Base-by-base conservation (phyloP, 2,113 vertebrate species). In the Castor canadensis region DNA sequence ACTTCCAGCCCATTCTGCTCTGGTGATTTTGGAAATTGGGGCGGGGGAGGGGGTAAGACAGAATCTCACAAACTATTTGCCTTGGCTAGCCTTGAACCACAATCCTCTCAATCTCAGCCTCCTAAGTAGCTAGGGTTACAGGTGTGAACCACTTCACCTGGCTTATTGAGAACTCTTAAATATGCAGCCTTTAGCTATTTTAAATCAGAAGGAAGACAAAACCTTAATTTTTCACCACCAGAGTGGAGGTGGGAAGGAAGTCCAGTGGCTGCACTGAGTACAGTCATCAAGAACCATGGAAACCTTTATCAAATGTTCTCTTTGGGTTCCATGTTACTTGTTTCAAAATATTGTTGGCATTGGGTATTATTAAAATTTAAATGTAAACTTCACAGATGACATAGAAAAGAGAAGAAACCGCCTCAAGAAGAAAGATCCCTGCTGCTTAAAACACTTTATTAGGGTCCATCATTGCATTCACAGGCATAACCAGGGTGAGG, bases 371-470 rank as follows among this genome's bases (percentile, higher is more conserved):
- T 72, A 22, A 52, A 79, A 89, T 40, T 24, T 64, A 60, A 60
- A 26, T 60, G 58, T 60, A 60, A 49, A 52, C 49, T n/a, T 45
- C 11, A 13, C 82, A 72, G 22, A 73, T 40, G 30, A 72, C 62
- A 9, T 2, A 11, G 72, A 82, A 89, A 82, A 26, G 10, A 93
- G 47, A 72, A 67, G 40, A 87, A 79, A 80, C 10, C 30, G 4
- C 20, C 17, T 32, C 20, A 93, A 43, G 47, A 71, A 67, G 82
- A 47, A 79, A 52, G 75, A 19, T 20, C 30, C 5, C 4, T 1
- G 87, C 60, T 96, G 77, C 32, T 91, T 13, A n/a, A 76, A 7
- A n/a, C 9, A 20, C 64, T 95, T 97, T 96, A 96, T 97, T 96
- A 5, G 3, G 47, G 32, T 30, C 19, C 26, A 7, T 19, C 2